These are phyloP conservation scores for Cryptophagus acutangulus DNA, from an alignment of 2,888 invertebrate species.

Conservation along the genomic window DNA sequence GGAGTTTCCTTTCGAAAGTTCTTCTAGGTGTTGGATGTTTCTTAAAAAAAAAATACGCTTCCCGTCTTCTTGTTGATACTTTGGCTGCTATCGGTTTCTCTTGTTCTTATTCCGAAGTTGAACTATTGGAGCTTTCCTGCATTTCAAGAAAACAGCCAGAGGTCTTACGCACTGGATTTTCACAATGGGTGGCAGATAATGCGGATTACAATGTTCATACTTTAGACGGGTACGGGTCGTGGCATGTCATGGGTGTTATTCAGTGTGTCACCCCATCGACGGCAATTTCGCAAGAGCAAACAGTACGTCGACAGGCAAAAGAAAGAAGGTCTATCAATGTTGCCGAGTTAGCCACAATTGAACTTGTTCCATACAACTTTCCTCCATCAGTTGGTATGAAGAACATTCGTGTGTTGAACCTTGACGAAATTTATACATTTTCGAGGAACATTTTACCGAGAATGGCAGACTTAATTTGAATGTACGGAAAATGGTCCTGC, in stretches of 20 bases:
- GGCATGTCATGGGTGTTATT: conserved; percentile 25
- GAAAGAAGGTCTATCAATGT: conserved; percentile 1
- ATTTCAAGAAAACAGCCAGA: too few relatives aligned
- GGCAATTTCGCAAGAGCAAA: conserved; percentile 8
- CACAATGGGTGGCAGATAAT: conserved; percentile 23
- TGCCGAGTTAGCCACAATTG: conserved; percentile 5
- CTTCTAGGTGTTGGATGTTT: conserved; percentile 19
- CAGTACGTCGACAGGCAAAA: conserved; percentile 9
- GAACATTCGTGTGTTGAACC: background rate
- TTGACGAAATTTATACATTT: background rate
- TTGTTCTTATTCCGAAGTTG: too few relatives aligned
- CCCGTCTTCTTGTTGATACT: conserved; percentile 21
- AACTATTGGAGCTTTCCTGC: conserved; percentile 25
- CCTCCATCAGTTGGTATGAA: background rate
- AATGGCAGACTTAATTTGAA: conserved; percentile 14
- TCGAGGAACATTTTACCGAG: conserved; percentile 3
- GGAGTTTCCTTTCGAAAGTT: conserved; percentile 21
- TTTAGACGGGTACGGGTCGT: conserved; percentile 22
- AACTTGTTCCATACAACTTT: background rate
- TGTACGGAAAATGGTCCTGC: conserved; percentile 18
- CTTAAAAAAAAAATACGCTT: conserved; percentile 28
- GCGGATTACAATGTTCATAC: conserved; percentile 24
- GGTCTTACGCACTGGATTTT: too few relatives aligned
- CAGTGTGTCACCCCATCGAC: conserved; percentile 13
- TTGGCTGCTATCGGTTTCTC: too few relatives aligned